phyloP scores from a whole-genome alignment of 1,140 invertebrate species.

The Drosophila sp. region DNA sequence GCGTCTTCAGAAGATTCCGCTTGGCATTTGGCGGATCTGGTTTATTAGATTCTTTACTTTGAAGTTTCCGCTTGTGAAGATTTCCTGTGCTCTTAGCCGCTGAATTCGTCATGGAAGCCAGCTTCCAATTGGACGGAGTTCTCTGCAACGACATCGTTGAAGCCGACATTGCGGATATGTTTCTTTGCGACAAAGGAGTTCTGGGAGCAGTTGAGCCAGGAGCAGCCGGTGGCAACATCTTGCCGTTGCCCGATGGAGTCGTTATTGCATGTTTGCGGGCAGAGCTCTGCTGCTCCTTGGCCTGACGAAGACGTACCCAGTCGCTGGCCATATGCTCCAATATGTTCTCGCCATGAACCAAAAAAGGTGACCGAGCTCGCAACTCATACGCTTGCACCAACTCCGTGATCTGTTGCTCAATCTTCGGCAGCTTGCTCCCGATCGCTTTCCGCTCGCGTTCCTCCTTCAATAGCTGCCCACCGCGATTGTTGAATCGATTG shows the following conservation, averaged over 20 bases:
- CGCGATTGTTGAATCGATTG: slow-evolving; percentile 92
- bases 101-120: slow-evolving; percentile 27
- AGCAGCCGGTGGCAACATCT: slow-evolving; percentile 47
- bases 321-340: slow-evolving; percentile 86
- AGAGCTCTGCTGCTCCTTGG: slow-evolving; percentile 63
- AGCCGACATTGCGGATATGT: slow-evolving; percentile 60
- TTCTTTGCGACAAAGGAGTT: slow-evolving; percentile 65
- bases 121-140: slow-evolving; percentile 64
- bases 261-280: slow-evolving; percentile 69
- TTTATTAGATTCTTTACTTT: not conserved
- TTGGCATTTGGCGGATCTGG: slow-evolving; percentile 58
- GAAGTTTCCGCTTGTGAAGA: slow-evolving; percentile 60
- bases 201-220: slow-evolving; percentile 40
- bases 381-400: slow-evolving; percentile 86
- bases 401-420: slow-evolving; percentile 87
- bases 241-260: slow-evolving; percentile 35
- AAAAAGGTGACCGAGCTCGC: slow-evolving; percentile 85
- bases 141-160: slow-evolving; percentile 69
- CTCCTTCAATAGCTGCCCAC: slow-evolving; percentile 92
- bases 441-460: slow-evolving; percentile 92
- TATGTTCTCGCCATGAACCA: slow-evolving; percentile 87
- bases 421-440: slow-evolving; percentile 88
- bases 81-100: slow-evolving; percentile 59
- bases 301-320: slow-evolving; percentile 86
- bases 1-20: slow-evolving; percentile 55